Evolutionary conservation across 2,888 invertebrate genomes (phyloP), one percentile per base, ranked within the genome.

Genomic region (Phortica magna): DNA sequence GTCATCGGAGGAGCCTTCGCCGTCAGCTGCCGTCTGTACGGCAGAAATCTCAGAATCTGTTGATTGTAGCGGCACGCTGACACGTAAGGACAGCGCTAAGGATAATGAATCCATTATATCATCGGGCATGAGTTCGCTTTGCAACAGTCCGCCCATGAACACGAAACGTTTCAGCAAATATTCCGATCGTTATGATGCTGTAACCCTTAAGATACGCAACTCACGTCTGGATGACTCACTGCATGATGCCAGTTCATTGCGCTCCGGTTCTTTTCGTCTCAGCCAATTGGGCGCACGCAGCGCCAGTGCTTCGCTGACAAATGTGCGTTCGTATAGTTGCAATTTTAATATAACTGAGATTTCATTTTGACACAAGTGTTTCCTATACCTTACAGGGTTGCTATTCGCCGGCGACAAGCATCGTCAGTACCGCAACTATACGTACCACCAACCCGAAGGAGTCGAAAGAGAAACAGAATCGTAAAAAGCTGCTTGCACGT

Each of bases 381-480:
- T 6, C 3, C 2, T 14, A 48, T 14, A 48, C 1, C 3, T 48
- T 48, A 5, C 88, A 95, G 95, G 95, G 95, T 57, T 95, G 94
- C 92, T 95, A 95, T 88, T 95, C 95, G 0, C 95, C 95, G 0
- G 95, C 95, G 19, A 91, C 94, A 3, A 95, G 95, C 83, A 93
- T 95, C 53, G 94, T 95, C 6, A 94, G 94, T 68, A 93, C 94
- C 17, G 95, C 95, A 7, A 94, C 93, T 64, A 95, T 95, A 81
- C 93, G 95, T 17, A 95, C 95, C 79, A 95, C 95, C 80, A 94
- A 93, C 82, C 94, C 94, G 0, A 96, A 96, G 85, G 96, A 96
- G 82, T 95, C 94, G 6, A 97, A 97, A 89, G 96, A 97, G 83
- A 95, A 94, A 79, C 93, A 95, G 88, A 97, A 97, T 91, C 94